Base-by-base conservation (phyloP, 1,140 invertebrate species). In the Monomorium pharaonis region DNA sequence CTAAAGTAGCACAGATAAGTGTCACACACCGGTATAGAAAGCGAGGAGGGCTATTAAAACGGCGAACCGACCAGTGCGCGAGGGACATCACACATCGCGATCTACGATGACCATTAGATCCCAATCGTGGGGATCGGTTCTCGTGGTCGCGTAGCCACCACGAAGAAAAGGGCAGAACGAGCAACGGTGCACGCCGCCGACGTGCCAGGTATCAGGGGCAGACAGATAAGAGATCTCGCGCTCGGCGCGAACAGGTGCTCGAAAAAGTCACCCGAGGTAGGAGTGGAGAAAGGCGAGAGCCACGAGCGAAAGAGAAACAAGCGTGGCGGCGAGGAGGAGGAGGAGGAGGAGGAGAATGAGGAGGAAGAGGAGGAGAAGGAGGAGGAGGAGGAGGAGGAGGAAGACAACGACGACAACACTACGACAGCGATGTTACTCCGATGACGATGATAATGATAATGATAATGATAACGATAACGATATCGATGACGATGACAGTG, bases 21-120 rank as follows among this genome's bases (percentile, higher is more conserved):
- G 89, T 88, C 85, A 90, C 89, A 90, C 89, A 89, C 89, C 44
- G 81, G 67, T 83, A 77, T 90, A 90, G 89, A 90, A 90, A 90
- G 88, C 85, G 86, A 90, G 70, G 62, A 84, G 58, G 54, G 74
- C 85, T 3, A 87, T 81, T 89, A 76, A 89, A 78, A 87, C 74
- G 78, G 18, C 63, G 83, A 89, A 87, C 88, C 84, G 69, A 44
- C 42, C n/a, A 74, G 62, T 80, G 60, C 37, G 77, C 58, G n/a
- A 51, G 60, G 70, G 62, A 69, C 65, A 84, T 24, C 47, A 65
- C 14, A 58, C 80, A 21, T 83, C 63, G 63, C 44, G 83, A n/a
- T 65, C 30, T 12, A 18, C 9, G 47, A 47, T n/a, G 67, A 77
- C 54, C 54, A 76, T 89, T 74, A 65, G 56, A 84, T 74, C 63